Conservation (phyloP, 2,113 vertebrate species). For the Tichodroma muraria region DNA sequence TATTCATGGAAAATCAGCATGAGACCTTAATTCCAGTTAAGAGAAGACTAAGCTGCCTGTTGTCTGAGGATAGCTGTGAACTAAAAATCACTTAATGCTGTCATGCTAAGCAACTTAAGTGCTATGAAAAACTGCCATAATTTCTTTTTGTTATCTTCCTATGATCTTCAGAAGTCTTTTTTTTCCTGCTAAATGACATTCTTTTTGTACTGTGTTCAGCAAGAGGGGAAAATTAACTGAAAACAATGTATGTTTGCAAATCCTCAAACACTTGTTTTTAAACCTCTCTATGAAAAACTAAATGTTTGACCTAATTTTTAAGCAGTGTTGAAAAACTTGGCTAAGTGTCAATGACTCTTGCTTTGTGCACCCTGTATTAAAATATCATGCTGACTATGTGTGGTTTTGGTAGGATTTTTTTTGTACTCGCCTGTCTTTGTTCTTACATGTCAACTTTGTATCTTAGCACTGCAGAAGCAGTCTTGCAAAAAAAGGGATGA, state of each 20-base stretch:
- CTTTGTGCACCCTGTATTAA: neutral
- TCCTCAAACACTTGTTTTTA: neutral
- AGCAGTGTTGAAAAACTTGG: neutral
- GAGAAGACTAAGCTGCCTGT: neutral
- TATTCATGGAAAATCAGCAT: neutral
- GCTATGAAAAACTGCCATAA: neutral
- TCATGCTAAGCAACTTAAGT: neutral
- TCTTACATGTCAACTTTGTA: neutral
- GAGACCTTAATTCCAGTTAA: neutral
- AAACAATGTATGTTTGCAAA: neutral
- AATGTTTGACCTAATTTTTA: neutral
- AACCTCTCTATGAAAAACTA: neutral
- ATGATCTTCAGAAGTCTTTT: neutral
- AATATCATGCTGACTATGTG: neutral
- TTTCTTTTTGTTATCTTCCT: neutral
- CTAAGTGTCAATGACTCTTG: neutral
- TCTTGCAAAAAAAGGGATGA: slow-evolving; percentile 89
- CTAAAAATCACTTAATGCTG: neutral
- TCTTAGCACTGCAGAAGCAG: slow-evolving; percentile 83
- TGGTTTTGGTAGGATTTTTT: neutral
- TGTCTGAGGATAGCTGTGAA: neutral
- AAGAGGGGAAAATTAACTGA: neutral
- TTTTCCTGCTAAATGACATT: neutral
- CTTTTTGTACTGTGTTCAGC: neutral
- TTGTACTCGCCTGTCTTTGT: neutral